Evolutionary conservation across 1,140 invertebrate genomes (phyloP), one percentile per base, ranked within the genome.

Genomic region (Apocrypta bakeri): DNA sequence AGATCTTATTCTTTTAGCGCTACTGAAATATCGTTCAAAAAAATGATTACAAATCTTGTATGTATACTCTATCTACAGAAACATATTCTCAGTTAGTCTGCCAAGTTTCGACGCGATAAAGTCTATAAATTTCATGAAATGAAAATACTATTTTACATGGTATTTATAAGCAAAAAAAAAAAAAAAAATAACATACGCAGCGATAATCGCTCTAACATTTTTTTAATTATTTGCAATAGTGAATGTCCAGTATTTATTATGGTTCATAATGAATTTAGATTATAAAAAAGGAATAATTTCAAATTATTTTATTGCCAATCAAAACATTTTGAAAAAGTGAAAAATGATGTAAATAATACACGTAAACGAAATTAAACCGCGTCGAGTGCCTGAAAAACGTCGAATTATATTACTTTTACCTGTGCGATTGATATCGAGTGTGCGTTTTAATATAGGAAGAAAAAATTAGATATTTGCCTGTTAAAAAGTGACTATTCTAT

Each of bases 401-500:
- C 9, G 42, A 74, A 74, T 56, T 79, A 77, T 68, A 78, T 61
- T 37, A 69, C 40, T 79, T 83, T 79, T 77, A 56, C 24, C 69
- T 21, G 64, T 61, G 37, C 40, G 76, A 83, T 63, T 83, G 74
- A 74, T 79, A 74, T 85, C 61, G 80, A 87, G 83, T 71, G 37
- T 85, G 83, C 78, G 81, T 83, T 72, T 85, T 85, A 75, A 77
- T 82, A 84, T 87, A 85, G 81, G 84, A 74, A 86, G 77, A 85
- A 87, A 84, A 84, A 87, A 84, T 88, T 88, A 87, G 80, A 88
- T 90, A 89, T 90, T 89, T 87, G 86, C 84, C 87, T 89, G 87
- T 90, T 90, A 85, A 89, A 90, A 88, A 86, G 78, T 88, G 85
- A 88, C 85, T 91, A 88, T 89, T 90, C 87, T 89, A 88, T 87